Percentiles rank a stretch among this genome's conserved stretches.
phyloP scores from a whole-genome alignment of 2,888 invertebrate genomes.

The Ectemnius cavifrons region DNA sequence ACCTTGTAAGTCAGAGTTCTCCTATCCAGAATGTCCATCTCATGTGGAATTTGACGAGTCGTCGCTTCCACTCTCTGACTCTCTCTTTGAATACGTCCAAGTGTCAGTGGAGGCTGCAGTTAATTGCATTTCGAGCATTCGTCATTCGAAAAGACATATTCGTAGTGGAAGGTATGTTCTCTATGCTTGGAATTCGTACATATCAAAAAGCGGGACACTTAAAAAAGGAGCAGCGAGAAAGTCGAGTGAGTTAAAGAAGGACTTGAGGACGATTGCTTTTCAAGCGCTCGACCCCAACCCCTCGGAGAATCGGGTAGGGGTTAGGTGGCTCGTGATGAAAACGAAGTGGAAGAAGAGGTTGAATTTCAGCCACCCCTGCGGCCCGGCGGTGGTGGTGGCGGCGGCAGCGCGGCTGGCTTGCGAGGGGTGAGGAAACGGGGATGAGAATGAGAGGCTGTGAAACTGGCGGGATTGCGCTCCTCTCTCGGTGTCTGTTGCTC shows the following conservation, averaged over 20 bases:
- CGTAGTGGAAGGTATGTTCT: no score
- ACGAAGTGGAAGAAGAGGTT: conserved; percentile 60
- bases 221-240: neutral
- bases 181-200: no score
- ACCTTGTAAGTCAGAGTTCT: conserved; percentile 41
- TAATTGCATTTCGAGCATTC: neutral
- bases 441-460: conserved; percentile 46
- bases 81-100: no score
- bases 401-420: conserved; percentile 29
- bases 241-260: conserved; percentile 15
- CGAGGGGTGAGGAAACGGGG: conserved; percentile 43
- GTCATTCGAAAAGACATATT: neutral
- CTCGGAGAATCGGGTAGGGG: conserved; percentile 20
- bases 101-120: no score
- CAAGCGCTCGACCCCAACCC: conserved; percentile 21
- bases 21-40: conserved; percentile 3
- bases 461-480: conserved; percentile 58
- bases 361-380: conserved; percentile 59
- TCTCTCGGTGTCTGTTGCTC: conserved; percentile 52
- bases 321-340: conserved; percentile 46
- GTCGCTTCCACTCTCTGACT: neutral
- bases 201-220: no score
- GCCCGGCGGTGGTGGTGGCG: conserved; percentile 20
- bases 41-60: conserved; percentile 1
- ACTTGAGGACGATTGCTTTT: conserved; percentile 43